These are phyloP conservation scores for Galleria mellonella DNA, from an alignment of 1,140 invertebrate species.

Conservation along the genomic window DNA sequence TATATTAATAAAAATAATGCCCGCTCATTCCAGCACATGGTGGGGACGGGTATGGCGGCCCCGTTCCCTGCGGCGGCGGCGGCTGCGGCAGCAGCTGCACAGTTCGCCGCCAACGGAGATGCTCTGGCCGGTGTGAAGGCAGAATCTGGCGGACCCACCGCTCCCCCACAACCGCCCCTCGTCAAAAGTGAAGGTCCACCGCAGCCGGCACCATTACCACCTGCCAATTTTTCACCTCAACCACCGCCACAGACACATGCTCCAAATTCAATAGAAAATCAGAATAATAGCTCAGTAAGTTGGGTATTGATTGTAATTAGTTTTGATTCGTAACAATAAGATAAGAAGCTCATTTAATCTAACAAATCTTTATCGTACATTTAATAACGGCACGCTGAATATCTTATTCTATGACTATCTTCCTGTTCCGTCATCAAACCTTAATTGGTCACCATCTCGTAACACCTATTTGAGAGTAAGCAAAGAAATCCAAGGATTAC, in stretches of 20 bases:
- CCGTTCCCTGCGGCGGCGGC: slow-evolving; percentile 86
- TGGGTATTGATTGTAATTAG: no score
- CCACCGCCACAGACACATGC: slow-evolving; percentile 51
- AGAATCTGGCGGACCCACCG: slow-evolving; percentile 67
- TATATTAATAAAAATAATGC: slow-evolving; percentile 11
- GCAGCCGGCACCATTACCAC: slow-evolving; percentile 61
- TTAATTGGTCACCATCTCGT: no score
- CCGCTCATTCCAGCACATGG: slow-evolving; percentile 90
- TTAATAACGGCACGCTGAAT: no score
- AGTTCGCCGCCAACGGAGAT: slow-evolving; percentile 82
- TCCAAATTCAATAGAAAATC: slow-evolving; percentile 67
- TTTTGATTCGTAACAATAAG: no score
- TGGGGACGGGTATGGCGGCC: slow-evolving; percentile 92
- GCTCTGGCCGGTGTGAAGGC: slow-evolving; percentile 76
- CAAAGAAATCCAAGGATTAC: no score
- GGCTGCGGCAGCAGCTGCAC: slow-evolving; percentile 79
- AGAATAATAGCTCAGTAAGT: slow-evolving; percentile 73
- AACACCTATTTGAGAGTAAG: no score
- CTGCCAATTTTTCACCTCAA: slow-evolving; percentile 67
- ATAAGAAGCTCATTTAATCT: no score
- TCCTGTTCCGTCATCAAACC: no score
- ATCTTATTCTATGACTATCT: no score
- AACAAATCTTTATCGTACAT: no score
- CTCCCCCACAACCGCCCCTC: slow-evolving; percentile 55
- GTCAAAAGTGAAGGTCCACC: slow-evolving; percentile 64